Conservation (phyloP, 2,797 vertebrate species). For the Chiroxiphia lanceolata region DNA sequence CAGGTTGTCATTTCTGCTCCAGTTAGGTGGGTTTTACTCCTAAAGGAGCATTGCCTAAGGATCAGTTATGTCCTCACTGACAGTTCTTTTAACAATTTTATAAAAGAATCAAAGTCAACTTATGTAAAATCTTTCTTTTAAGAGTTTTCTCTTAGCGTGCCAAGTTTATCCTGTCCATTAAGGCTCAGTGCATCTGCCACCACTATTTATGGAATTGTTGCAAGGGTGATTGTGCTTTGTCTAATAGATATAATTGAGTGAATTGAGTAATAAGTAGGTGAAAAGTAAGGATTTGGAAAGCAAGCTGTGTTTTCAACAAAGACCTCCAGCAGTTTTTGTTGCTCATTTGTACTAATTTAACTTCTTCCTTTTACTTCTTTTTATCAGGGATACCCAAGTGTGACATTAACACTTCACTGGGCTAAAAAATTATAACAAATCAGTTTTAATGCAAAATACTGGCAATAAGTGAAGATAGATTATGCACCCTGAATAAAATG, state of each 20-base stretch:
- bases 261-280: background rate
- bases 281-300: background rate
- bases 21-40: background rate
- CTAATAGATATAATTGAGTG: background rate
- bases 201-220: background rate
- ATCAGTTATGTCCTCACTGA: background rate
- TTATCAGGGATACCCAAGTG: background rate
- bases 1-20: background rate
- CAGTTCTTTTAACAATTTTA: background rate
- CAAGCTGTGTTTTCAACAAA: background rate
- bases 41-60: background rate
- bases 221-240: background rate
- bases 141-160: background rate
- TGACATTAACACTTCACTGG: background rate
- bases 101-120: background rate
- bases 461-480: background rate
- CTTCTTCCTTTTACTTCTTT: background rate
- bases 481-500: background rate
- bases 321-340: slow-evolving; percentile 13
- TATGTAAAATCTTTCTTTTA: background rate
- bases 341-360: slow-evolving; percentile 6
- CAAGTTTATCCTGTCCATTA: background rate
- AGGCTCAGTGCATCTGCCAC: background rate
- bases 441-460: background rate
- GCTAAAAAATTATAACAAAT: background rate